A percentile compares a stretch with the other conserved stretches of the same genome.
phyloP scores from a whole-genome alignment of 1,140 invertebrate species.

The Drosophila quadrilineata region DNA sequence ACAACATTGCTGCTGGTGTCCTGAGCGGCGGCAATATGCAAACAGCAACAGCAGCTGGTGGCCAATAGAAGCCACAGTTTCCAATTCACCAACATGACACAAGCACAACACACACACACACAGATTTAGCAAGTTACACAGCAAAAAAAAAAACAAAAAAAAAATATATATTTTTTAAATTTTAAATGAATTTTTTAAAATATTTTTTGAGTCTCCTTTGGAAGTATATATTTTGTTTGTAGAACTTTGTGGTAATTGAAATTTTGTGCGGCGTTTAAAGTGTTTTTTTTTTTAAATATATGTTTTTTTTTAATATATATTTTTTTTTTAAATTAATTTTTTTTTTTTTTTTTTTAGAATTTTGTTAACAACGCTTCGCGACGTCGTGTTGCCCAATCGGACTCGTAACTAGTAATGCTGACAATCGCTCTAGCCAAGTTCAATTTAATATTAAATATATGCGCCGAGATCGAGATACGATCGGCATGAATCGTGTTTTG shows the following conservation, averaged over 20 bases:
- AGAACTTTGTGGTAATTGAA: too few species aligned
- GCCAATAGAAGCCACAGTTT: conserved; percentile 9
- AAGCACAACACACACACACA: neutral
- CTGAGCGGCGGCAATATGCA: conserved; percentile 31
- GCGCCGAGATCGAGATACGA: conserved; percentile 29
- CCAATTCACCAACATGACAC: conserved; percentile 16
- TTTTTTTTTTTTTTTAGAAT: too few species aligned
- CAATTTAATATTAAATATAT: conserved; percentile 78
- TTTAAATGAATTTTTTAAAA: neutral
- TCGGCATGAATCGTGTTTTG: conserved; percentile 32
- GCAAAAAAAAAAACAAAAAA: conserved; percentile 33
- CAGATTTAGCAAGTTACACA: too few species aligned
- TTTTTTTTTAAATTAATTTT: too few species aligned
- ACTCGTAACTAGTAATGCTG: conserved; percentile 73
- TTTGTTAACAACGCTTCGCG: too few species aligned
- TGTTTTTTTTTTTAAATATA: too few species aligned
- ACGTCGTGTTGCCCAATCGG: conserved; percentile 65
- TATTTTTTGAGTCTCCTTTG: neutral
- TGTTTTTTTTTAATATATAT: too few species aligned
- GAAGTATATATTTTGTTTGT: too few species aligned
- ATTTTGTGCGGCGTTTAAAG: too few species aligned
- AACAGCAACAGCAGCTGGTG: too few species aligned
- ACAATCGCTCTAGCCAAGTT: conserved; percentile 65
- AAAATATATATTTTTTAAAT: too few species aligned
- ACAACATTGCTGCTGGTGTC: conserved; percentile 70